Conservation (phyloP, 1,140 invertebrate species). For the Batillaria attramentaria region DNA sequence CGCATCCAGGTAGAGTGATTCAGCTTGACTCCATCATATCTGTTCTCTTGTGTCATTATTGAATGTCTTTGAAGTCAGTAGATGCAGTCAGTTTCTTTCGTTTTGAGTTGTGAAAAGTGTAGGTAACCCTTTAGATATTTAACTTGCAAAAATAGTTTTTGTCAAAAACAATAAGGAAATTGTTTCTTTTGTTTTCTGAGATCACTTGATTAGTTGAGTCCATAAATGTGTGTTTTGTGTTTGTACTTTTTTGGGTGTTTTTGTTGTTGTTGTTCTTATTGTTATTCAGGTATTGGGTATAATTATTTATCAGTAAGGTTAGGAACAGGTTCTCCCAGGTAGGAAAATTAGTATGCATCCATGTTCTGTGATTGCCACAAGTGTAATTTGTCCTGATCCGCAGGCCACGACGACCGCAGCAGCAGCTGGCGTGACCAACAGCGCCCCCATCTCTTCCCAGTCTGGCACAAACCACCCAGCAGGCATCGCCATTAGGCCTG, state of each 20-base stretch:
- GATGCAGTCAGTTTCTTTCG: neutral
- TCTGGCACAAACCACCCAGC: too few relatives aligned
- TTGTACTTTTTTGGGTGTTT: too few relatives aligned
- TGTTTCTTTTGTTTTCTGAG: neutral
- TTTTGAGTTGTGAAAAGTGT: neutral
- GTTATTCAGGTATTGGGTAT: too few relatives aligned
- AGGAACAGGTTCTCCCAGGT: too few relatives aligned
- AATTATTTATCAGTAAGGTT: too few relatives aligned
- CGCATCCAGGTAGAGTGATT: conserved; percentile 10
- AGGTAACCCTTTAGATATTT: neutral
- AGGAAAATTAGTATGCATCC: too few relatives aligned
- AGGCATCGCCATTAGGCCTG: too few relatives aligned
- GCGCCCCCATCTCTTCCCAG: neutral
- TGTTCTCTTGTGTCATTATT: neutral
- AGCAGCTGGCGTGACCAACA: neutral
- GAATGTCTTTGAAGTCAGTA: neutral
- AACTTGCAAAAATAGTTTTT: neutral
- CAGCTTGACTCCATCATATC: too few relatives aligned
- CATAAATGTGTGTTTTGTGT: neutral
- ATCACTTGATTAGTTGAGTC: neutral
- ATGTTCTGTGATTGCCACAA: too few relatives aligned
- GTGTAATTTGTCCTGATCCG: too few relatives aligned
- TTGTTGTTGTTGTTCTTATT: too few relatives aligned
- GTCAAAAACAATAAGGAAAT: neutral
- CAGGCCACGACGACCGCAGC: neutral